Evolutionary conservation across 2,888 invertebrate species (phyloP).

Genomic region (Pasiphila rectangulata): DNA sequence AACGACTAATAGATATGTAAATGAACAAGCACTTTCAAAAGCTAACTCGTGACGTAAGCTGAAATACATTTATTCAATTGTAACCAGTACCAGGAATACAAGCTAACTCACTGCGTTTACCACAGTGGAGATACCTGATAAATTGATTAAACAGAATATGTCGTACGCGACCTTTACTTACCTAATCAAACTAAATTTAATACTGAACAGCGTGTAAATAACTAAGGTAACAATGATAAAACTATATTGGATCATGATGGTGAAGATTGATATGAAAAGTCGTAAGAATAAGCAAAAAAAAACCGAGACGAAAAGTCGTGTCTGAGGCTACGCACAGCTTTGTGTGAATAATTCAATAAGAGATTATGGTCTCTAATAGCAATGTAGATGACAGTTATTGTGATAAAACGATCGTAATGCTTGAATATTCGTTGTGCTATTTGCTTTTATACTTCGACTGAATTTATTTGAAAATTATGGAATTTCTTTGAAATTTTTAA

Average conservation of each 20-base stretch:
- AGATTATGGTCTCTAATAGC: conserved; percentile 14
- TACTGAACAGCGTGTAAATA: too few relatives aligned
- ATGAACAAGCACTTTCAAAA: conserved; percentile 39
- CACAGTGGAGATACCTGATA: conserved; percentile 1
- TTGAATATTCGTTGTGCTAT: conserved; percentile 7
- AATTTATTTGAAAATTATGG: conserved; percentile 2
- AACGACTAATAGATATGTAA: conserved; percentile 42
- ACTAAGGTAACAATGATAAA: background rate
- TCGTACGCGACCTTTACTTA: conserved; percentile 9
- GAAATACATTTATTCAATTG: conserved; percentile 23
- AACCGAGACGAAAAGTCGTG: conserved; percentile 7
- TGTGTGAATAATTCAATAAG: conserved; percentile 25
- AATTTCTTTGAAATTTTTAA: background rate
- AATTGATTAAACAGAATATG: conserved; percentile 6
- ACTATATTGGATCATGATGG: too few relatives aligned
- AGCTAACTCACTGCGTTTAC: background rate
- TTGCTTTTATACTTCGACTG: background rate
- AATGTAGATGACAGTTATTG: conserved; percentile 17
- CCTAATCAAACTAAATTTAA: too few relatives aligned
- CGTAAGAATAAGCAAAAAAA: background rate
- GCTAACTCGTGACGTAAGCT: conserved; percentile 27
- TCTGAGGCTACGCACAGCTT: background rate
- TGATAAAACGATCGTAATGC: conserved; percentile 16
- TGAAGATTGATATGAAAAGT: too few relatives aligned
- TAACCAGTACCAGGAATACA: conserved; percentile 2